Conservation (phyloP, 2,113 vertebrate genomes). For the Gymnobelideus leadbeateri region DNA sequence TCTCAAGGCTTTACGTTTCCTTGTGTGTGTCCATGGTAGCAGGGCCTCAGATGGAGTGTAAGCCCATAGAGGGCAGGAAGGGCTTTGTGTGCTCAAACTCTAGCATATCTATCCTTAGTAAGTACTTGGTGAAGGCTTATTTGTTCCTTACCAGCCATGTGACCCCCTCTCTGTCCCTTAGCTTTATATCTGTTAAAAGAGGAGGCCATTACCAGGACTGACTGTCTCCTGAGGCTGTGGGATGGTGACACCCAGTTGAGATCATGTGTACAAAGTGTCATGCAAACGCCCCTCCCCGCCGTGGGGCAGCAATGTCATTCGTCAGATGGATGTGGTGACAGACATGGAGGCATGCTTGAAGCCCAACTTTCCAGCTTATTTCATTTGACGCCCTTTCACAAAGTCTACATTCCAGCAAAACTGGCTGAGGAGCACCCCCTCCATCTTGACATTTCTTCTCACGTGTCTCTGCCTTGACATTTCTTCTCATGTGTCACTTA, state of each 20-base stretch:
- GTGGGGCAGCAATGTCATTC: background rate
- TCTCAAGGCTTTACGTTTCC: background rate
- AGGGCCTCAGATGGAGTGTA: background rate
- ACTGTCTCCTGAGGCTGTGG: background rate
- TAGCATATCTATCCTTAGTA: background rate
- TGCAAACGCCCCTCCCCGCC: too few relatives aligned
- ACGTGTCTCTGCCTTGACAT: too few relatives aligned
- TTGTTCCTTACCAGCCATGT: background rate
- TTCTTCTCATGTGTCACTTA: too few relatives aligned
- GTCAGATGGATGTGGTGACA: background rate
- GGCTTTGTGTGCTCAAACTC: background rate
- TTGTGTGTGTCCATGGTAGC: background rate
- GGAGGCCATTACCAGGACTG: background rate
- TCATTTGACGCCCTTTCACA: background rate
- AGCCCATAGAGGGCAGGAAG: background rate
- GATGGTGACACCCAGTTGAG: background rate
- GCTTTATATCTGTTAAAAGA: background rate
- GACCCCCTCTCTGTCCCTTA: background rate
- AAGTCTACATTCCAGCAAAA: background rate
- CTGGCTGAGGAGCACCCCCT: background rate
- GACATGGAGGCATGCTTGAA: background rate
- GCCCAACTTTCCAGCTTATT: background rate
- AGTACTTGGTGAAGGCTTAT: background rate
- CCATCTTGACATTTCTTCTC: background rate
- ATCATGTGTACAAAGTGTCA: background rate